Evolutionary conservation across 2,888 invertebrate genomes (phyloP).

Genomic region (Cryptus viduatorius): DNA sequence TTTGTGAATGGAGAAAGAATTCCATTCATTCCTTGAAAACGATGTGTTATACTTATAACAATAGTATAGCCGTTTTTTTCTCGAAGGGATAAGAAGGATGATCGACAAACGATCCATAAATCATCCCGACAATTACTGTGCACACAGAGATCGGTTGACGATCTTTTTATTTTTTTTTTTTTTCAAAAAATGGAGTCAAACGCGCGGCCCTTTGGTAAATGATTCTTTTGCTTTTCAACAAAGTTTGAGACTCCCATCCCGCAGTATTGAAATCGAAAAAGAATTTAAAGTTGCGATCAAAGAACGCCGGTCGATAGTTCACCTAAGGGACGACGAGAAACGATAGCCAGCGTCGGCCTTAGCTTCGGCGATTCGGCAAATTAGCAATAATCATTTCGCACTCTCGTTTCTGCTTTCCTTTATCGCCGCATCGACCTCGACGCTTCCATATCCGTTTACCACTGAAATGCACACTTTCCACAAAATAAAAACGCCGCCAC

Average conservation of each 20-base stretch:
- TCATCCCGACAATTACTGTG: not conserved
- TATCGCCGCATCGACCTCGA: slow-evolving; percentile 49
- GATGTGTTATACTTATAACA: not conserved
- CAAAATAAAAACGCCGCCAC: slow-evolving; percentile 13
- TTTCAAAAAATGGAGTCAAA: not conserved
- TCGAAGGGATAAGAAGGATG: not conserved
- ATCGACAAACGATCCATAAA: not conserved
- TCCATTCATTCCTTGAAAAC: slow-evolving; percentile 16
- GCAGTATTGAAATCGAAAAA: not conserved
- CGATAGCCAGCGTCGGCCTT: too few relatives aligned
- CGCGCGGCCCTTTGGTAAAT: not conserved
- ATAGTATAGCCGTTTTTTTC: not conserved
- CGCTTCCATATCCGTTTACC: slow-evolving; percentile 35
- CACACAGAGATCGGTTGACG: not conserved
- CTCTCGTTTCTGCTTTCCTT: slow-evolving; percentile 38
- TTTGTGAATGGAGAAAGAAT: slow-evolving; percentile 23
- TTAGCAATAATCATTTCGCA: slow-evolving; percentile 21
- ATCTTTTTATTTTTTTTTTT: not conserved
- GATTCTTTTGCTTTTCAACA: not conserved
- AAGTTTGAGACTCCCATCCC: not conserved
- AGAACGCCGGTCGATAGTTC: too few relatives aligned
- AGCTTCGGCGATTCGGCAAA: not conserved
- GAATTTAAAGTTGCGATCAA: too few relatives aligned
- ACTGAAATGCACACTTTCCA: slow-evolving; percentile 30
- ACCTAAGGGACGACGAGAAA: too few relatives aligned